Conservation (phyloP, 1,140 invertebrate genomes). For the Galleria mellonella region DNA sequence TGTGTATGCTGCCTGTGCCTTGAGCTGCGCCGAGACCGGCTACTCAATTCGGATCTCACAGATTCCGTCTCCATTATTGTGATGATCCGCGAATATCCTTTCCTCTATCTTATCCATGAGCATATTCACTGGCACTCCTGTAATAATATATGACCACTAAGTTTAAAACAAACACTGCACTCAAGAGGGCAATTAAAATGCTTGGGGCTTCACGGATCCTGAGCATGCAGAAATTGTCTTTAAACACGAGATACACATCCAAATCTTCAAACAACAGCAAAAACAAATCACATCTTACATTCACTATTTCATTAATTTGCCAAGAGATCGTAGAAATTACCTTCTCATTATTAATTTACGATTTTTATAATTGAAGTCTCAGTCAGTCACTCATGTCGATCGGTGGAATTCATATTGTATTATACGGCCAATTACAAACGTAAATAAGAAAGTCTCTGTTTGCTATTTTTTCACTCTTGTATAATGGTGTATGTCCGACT, state of each 20-base stretch:
- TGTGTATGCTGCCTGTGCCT: slow-evolving; percentile 76
- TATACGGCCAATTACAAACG: slow-evolving; percentile 15
- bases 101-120: slow-evolving; percentile 46
- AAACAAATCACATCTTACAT: slow-evolving; percentile 6
- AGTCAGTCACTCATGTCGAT: slow-evolving; percentile 29
- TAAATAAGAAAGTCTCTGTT: slow-evolving; percentile 6
- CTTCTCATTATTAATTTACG: slow-evolving; percentile 49
- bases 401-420: slow-evolving; percentile 42
- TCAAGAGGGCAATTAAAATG: slow-evolving; percentile 68
- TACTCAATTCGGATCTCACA: slow-evolving; percentile 77
- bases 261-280: not conserved
- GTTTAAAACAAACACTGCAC: slow-evolving; percentile 23
- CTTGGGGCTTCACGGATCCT: slow-evolving; percentile 34
- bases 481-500: not conserved
- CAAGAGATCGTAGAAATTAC: slow-evolving; percentile 25
- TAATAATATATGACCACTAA: slow-evolving; percentile 41
- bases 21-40: slow-evolving; percentile 76
- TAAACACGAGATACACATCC: too few relatives aligned
- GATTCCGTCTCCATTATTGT: slow-evolving; percentile 78
- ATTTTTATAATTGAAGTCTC: slow-evolving; percentile 48
- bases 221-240: too few relatives aligned
- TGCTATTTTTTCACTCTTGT: slow-evolving; percentile 1
- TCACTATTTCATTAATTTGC: not conserved
- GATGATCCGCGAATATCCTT: slow-evolving; percentile 17
- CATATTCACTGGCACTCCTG: slow-evolving; percentile 35